Base-by-base conservation (phyloP, 2,888 invertebrate species). In the Erebia palarica region DNA sequence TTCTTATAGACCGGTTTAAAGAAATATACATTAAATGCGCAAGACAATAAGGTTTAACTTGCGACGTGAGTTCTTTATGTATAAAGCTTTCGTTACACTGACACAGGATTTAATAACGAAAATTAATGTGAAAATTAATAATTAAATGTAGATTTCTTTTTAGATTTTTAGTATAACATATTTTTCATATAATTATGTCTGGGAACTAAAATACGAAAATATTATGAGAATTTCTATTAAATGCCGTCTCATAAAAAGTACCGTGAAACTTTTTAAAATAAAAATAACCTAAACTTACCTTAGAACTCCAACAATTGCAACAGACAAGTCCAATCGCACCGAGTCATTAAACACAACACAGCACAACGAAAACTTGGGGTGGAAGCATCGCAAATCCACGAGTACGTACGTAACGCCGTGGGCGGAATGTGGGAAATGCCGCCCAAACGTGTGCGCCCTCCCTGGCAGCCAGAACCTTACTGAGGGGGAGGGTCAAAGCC, bases 401-500 rank as follows among this genome's bases (percentile, higher is more conserved):
- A 49, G 27, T 69, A 76, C 80, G 78, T 70, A 75, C 71, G 72
- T 73, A 77, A 70, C 79, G 77, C 77, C 76, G 78, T 75, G 78
- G 83, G 86, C 85, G 81, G 85, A 80, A 82, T 80, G 75, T 78
- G 69, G 68, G 69, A 71, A 64, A 72, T 72, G 74, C 79, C 81
- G 84, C 82, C 84, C 78, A 73, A 81, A 80, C 81, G 81, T 91
- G 90, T 87, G 82, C 80, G 79, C 80, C 84, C 84, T 82, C 79
- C 80, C 75, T 76, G 79, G 73, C 78, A 77, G 77, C 80, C 78
- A 73, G 81, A 81, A 79, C 78, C 78, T 80, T 80, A 92, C 92
- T 92, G 91, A 90, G 89, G 91, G 91, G 90, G 88, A 86, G 86
- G 87, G 84, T 75, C 80, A 79, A 71, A 85, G 78, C 82, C 80